Evolutionary conservation across 2,113 vertebrate species (phyloP).

Genomic region (Zosterops pallidus): DNA sequence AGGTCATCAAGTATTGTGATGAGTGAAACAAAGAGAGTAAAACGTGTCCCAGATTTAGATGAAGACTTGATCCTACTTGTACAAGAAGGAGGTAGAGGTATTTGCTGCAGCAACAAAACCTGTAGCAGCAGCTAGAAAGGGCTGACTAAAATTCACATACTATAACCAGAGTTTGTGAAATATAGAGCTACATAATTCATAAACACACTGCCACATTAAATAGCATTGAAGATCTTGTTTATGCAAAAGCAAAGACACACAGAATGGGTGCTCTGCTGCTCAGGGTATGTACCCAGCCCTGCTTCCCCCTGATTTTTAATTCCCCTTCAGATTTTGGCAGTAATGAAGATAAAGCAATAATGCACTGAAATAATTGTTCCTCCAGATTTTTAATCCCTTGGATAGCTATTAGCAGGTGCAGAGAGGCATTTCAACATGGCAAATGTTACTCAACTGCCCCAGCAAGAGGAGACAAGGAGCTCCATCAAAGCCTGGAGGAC

Average conservation of each 20-base stretch:
- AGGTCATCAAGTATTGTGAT: not conserved
- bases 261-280: not conserved
- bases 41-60: not conserved
- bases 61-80: not conserved
- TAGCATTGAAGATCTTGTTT: conserved; percentile 2
- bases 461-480: not conserved
- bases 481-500: not conserved
- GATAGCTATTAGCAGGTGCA: fast-evolving
- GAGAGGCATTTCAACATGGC: fast-evolving
- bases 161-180: not conserved
- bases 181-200: not conserved
- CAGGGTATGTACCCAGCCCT: fast-evolving
- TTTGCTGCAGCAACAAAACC: not conserved
- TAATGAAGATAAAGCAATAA: too few species aligned
- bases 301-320: not conserved
- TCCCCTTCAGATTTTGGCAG: too few species aligned
- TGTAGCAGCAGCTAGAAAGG: not conserved
- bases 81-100: not conserved
- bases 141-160: not conserved
- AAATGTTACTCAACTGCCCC: not conserved
- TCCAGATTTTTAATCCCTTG: too few species aligned
- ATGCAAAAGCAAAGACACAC: not conserved
- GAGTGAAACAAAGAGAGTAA: not conserved
- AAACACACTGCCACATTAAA: not conserved
- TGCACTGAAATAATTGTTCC: too few species aligned